Conservation (phyloP, 2,113 vertebrate species). For the Archilochus colubris region DNA sequence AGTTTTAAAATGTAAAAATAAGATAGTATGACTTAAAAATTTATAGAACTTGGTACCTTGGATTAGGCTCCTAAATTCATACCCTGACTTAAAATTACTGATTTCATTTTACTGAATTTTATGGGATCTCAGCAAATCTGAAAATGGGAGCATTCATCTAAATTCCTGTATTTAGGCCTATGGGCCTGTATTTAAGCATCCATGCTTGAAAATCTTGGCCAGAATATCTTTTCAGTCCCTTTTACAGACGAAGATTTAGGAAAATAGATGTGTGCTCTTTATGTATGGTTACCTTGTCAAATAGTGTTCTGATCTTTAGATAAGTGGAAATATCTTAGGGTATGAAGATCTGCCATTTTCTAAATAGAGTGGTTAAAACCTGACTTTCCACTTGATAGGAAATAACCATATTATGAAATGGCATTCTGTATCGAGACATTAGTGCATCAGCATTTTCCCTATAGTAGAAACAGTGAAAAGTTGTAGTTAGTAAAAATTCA, state of each 20-base stretch:
- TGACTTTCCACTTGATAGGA: not conserved
- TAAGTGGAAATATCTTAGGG: not conserved
- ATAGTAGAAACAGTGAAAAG: not conserved
- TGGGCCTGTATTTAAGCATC: conserved; percentile 1
- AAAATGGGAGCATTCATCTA: conserved; percentile 24
- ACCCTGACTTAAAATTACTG: not conserved
- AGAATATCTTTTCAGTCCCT: conserved; percentile 1
- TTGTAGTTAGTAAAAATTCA: not conserved
- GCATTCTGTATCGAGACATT: not conserved
- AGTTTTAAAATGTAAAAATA: conserved; percentile 30
- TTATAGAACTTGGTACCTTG: not conserved
- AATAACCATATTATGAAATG: not conserved
- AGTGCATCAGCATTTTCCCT: not conserved
- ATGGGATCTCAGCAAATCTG: conserved; percentile 12
- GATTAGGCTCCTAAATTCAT: not conserved
- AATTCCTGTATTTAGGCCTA: conserved; percentile 11
- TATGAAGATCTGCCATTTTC: not conserved
- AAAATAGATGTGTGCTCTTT: conserved; percentile 10
- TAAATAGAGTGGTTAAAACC: not conserved
- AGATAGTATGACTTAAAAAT: not conserved
- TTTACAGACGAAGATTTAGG: not conserved
- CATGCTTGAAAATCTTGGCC: conserved; percentile 17
- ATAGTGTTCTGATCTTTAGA: not conserved
- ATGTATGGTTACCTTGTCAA: not conserved
- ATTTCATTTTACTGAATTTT: not conserved